A percentile compares a stretch with the other conserved stretches of the same genome.
These are phyloP conservation scores for Orycteropus afer DNA, from an alignment of 2,113 vertebrate species.

Conservation along the genomic window DNA sequence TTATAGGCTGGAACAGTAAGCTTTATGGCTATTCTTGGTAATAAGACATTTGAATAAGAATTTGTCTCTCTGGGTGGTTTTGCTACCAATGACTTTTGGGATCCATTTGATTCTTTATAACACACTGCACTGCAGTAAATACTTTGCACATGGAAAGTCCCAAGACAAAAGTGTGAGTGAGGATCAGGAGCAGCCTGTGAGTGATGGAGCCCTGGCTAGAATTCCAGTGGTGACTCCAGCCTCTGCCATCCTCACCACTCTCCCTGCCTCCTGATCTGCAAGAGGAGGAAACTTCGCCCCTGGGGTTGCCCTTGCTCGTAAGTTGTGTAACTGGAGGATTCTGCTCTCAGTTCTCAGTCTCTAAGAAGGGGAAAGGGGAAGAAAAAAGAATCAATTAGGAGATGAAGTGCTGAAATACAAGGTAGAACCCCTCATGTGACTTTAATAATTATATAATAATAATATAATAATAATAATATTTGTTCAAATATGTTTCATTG, in stretches of 20 bases:
- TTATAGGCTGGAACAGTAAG: not conserved
- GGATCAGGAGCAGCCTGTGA: not conserved
- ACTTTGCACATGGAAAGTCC: not conserved
- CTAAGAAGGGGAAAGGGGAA: not conserved
- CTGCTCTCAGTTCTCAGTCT: not conserved
- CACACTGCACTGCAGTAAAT: not conserved
- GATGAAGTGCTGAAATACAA: not conserved
- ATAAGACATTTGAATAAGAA: not conserved
- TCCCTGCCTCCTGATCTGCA: not conserved
- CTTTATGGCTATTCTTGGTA: not conserved
- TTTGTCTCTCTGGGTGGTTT: not conserved
- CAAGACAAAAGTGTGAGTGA: not conserved
- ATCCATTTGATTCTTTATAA: not conserved
- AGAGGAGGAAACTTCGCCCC: not conserved
- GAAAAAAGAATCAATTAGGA: not conserved
- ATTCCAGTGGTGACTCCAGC: not conserved
- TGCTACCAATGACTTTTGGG: not conserved
- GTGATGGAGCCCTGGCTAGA: not conserved
- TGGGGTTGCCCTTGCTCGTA: not conserved
- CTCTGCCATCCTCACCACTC: not conserved
- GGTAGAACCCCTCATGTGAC: not conserved
- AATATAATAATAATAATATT: not conserved
- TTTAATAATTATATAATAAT: constrained; percentile 4
- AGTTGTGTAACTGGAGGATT: not conserved
- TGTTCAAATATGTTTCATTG: not conserved